phyloP scores from a whole-genome alignment of 30 jellyfish, hydroid and myxozoan genomes.

The Hydractinia echinata region DNA sequence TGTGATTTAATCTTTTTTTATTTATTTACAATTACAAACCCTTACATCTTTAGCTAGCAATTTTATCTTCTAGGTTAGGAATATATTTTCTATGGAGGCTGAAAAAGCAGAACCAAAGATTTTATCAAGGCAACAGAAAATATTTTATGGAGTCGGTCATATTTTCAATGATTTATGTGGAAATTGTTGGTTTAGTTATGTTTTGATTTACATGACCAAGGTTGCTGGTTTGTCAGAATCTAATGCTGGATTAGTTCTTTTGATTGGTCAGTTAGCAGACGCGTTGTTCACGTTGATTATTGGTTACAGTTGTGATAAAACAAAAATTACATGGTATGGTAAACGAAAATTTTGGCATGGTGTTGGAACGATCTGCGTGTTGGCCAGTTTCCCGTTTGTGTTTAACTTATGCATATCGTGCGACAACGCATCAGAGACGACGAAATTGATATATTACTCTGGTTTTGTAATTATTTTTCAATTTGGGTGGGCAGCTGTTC shows the following conservation, averaged over 20 bases:
- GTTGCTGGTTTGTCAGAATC: constrained; percentile 78
- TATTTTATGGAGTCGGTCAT: constrained; percentile 89
- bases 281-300: constrained; percentile 77
- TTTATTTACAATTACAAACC: too few relatives aligned
- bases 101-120: too few relatives aligned
- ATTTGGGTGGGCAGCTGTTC: constrained; percentile 95
- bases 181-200: constrained; percentile 87
- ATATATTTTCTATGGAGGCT: too few relatives aligned
- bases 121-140: constrained; percentile 44
- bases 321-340: constrained; percentile 53
- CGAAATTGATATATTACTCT: constrained; percentile 51
- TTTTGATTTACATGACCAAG: constrained; percentile 72
- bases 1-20: too few relatives aligned
- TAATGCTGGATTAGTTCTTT: constrained; percentile 69
- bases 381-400: constrained; percentile 72
- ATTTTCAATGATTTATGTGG: constrained; percentile 84
- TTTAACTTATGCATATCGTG: constrained; percentile 74
- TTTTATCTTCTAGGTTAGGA: too few relatives aligned
- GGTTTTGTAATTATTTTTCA: constrained; percentile 85
- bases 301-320: constrained; percentile 84
- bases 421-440: constrained; percentile 15
- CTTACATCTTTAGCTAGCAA: too few relatives aligned
- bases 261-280: constrained; percentile 94
- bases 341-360: constrained; percentile 88
- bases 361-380: constrained; percentile 74